These are phyloP conservation scores for Gallinago stenura DNA, from an alignment of 2,797 vertebrate genomes.

Conservation along the genomic window DNA sequence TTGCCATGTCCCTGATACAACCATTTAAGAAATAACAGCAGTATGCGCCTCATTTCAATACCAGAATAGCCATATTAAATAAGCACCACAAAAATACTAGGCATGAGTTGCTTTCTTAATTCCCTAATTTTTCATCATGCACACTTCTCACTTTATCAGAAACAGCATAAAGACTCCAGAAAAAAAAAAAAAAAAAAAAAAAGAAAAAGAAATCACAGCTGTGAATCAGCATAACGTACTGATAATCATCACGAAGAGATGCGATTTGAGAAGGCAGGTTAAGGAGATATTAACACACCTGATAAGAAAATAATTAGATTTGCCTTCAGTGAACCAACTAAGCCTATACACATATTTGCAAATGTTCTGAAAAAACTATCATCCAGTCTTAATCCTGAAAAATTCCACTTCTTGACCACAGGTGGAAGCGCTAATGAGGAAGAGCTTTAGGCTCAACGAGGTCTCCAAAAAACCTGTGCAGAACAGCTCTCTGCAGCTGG, in stretches of 20 bases:
- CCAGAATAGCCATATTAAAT: background rate
- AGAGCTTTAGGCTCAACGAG: background rate
- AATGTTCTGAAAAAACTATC: background rate
- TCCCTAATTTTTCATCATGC: background rate
- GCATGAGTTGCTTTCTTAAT: background rate
- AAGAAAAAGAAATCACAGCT: background rate
- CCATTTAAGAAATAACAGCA: background rate
- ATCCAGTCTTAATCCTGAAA: background rate
- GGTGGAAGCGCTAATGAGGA: background rate
- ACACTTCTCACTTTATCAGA: background rate
- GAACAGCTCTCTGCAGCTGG: background rate
- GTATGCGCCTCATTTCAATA: background rate
- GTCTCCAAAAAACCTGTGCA: background rate
- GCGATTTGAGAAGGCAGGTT: background rate
- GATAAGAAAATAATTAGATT: background rate
- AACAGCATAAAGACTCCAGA: background rate
- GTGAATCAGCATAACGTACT: background rate
- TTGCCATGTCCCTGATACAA: background rate
- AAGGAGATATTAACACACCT: background rate
- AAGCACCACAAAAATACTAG: background rate
- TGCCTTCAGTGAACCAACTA: background rate
- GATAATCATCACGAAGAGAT: background rate
- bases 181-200: no score
- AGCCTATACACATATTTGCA: accelerated
- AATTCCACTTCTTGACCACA: background rate